Evolutionary conservation across 2,888 invertebrate genomes (phyloP), one percentile per base, ranked within the genome.

Genomic region (Fragum whitleyi): DNA sequence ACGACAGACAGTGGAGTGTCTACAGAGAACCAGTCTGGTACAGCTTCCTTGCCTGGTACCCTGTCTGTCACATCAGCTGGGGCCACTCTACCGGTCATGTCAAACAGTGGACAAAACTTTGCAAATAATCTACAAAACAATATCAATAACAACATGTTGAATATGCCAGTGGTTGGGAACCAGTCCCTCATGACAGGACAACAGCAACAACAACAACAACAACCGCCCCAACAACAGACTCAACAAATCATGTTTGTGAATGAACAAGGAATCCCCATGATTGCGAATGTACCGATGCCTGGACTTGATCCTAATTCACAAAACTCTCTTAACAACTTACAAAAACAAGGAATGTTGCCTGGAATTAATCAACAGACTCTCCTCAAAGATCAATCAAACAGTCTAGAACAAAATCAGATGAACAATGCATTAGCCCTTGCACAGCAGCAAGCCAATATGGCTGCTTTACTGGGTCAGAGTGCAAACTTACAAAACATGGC

Each of bases 181-280:
- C 87, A 88, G 73, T 71, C 81, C n/a, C 47, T 79, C 53, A 72
- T 83, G 36, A 81, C 81, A 53, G 83, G 83, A 9, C 84, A 82
- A 47, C 81, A 81, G 26, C 80, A 79, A 16, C 68, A 79, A n/a
- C 86, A 86, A 36, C 81, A 81, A 32, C 80, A 79, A 16, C 68
- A 79, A 16, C 74, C 76, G n/a, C 75, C 57, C 9, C 70, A 62
- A 32, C 69, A 55, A 59, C 89, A 87, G 62, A 88, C 88, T 68
- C 90, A 90, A 73, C 90, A 91, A 70, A 85, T 90, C 0, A 87
- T 91, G 81, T 86, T 90, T 72, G 82, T 91, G 26, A 90, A 90
- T 77, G 91, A 91, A 61, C 91, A 90, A 74, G 91, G 91, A 9
- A 80, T 90, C 21, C 90, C 91, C 21, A 84, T 85, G 73, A 86